Conservation (phyloP, 2,113 vertebrate species). For the Lipophrys pholis region DNA sequence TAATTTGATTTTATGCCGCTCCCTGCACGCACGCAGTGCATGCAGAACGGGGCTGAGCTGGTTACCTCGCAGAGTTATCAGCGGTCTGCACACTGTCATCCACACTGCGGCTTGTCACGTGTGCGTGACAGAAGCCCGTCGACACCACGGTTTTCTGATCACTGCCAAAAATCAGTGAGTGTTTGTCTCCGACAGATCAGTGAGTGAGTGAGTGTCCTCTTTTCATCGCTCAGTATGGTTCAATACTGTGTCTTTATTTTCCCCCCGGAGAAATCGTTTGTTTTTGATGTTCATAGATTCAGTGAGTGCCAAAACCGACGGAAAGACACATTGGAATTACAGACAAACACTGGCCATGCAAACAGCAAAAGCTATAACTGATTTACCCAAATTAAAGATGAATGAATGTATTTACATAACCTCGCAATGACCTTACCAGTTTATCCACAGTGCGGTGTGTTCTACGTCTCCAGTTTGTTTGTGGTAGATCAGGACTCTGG, state of each 20-base stretch:
- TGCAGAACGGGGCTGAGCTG: neutral
- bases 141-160: no score
- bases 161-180: neutral
- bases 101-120: no score
- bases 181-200: conserved; percentile 7
- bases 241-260: conserved; percentile 11
- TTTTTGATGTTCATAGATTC: conserved; percentile 9
- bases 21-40: neutral
- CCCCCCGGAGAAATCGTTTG: conserved; percentile 27
- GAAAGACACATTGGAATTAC: neutral
- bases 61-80: conserved; percentile 15
- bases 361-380: neutral
- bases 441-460: neutral
- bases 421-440: neutral
- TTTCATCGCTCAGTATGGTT: conserved; percentile 16
- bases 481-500: neutral
- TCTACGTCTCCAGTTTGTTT: conserved; percentile 5
- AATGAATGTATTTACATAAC: neutral
- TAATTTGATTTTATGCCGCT: conserved; percentile 21
- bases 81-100: neutral
- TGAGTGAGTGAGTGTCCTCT: conserved; percentile 7
- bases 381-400: neutral
- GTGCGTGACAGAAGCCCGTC: no score
- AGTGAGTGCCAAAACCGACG: neutral
- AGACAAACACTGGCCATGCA: neutral